A percentile compares a stretch with the other conserved stretches of the same genome.
phyloP scores from a whole-genome alignment of 2,888 invertebrate species.

The Synergus umbraculus region DNA sequence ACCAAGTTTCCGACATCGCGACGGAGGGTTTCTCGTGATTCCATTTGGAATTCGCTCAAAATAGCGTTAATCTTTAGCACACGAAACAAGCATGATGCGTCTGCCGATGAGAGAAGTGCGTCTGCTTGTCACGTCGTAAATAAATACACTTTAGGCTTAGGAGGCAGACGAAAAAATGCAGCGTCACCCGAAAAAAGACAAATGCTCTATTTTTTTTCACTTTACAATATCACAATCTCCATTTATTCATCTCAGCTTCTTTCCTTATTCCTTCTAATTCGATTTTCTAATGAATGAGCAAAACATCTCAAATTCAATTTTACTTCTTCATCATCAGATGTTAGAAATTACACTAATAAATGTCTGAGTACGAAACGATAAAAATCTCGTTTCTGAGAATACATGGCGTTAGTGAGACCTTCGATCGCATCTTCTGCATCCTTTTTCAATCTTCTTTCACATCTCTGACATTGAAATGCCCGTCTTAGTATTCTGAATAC shows the following conservation, averaged over 20 bases:
- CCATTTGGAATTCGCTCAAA: conserved; percentile 28
- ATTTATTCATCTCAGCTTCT: neutral
- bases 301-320: neutral
- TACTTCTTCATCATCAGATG: neutral
- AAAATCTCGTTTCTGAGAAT: conserved; percentile 26
- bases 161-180: neutral
- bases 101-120: conserved; percentile 26
- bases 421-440: conserved; percentile 22
- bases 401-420: conserved; percentile 29
- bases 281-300: neutral
- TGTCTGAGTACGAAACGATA: conserved; percentile 14
- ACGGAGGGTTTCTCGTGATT: conserved; percentile 1
- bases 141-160: neutral
- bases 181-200: neutral
- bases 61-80: conserved; percentile 21
- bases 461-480: conserved; percentile 27
- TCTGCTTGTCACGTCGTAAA: conserved; percentile 20
- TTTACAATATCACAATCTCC: neutral
- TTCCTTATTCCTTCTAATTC: too few species aligned
- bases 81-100: conserved; percentile 14
- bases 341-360: conserved; percentile 33
- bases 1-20: conserved; percentile 4
- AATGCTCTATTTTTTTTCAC: neutral
- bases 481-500: conserved; percentile 15
- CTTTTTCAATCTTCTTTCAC: conserved; percentile 31